Conservation (phyloP, 2,888 invertebrate genomes). For the Temnothorax rugatulus region DNA sequence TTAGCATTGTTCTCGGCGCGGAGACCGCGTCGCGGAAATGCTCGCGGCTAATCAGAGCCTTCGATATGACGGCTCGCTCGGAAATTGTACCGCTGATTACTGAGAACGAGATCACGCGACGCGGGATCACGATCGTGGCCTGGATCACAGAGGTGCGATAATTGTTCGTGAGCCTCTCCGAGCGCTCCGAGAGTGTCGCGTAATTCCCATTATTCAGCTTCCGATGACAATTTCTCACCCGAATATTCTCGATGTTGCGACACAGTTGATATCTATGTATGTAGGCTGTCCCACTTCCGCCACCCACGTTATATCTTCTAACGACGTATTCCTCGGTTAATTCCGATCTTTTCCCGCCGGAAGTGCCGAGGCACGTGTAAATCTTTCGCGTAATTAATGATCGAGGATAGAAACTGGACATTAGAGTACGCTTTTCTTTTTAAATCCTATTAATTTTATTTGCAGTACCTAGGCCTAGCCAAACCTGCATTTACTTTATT, state of each 20-base stretch:
- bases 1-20: background rate
- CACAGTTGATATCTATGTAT: background rate
- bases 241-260: conserved; percentile 7
- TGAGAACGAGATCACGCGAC: conserved; percentile 37
- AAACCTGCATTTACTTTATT: too few species aligned
- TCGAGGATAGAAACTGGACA: background rate
- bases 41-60: conserved; percentile 15
- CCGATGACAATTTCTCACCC: conserved; percentile 7
- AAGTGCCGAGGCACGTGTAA: background rate
- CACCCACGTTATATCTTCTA: conserved; percentile 11
- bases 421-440: too few species aligned
- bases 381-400: background rate
- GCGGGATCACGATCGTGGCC: conserved; percentile 16
- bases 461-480: too few species aligned
- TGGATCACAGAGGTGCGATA: conserved; percentile 15
- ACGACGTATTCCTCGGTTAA: background rate
- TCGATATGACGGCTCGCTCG: conserved; percentile 19
- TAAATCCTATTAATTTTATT: too few species aligned
- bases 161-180: conserved; percentile 14
- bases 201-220: conserved; percentile 9
- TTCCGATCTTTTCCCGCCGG: conserved; percentile 8
- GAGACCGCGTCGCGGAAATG: conserved; percentile 3
- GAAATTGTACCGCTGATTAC: conserved; percentile 7
- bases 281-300: background rate
- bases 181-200: background rate